These are phyloP conservation scores for Bombus polaris DNA, from an alignment of 1,140 invertebrate genomes.

Conservation along the genomic window DNA sequence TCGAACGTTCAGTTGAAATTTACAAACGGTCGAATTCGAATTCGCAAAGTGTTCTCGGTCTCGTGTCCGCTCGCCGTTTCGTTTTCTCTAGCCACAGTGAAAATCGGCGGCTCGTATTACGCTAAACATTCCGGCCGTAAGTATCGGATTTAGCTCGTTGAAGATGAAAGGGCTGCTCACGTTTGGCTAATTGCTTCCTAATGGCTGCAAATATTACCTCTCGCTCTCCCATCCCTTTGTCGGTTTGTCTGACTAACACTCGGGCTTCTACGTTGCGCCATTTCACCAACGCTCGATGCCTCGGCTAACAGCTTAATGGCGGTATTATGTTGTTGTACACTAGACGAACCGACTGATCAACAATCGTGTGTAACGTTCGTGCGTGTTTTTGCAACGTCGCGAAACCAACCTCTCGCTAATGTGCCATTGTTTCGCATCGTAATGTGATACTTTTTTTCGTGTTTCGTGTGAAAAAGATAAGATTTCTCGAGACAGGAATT, in stretches of 20 bases:
- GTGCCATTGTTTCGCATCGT: background rate
- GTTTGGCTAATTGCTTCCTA: slow-evolving; percentile 60
- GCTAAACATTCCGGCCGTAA: slow-evolving; percentile 37
- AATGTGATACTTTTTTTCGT: background rate
- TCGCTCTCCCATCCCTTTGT: slow-evolving; percentile 14
- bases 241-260: slow-evolving; percentile 5
- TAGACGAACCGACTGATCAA: background rate
- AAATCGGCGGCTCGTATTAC: slow-evolving; percentile 34
- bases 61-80: background rate
- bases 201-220: slow-evolving; percentile 56
- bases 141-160: slow-evolving; percentile 35
- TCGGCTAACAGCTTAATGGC: slow-evolving; percentile 45
- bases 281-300: slow-evolving; percentile 10
- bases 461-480: background rate
- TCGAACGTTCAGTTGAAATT: background rate
- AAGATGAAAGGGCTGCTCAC: slow-evolving; percentile 54
- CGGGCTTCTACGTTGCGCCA: background rate
- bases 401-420: background rate
- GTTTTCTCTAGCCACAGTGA: background rate
- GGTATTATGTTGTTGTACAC: slow-evolving; percentile 36
- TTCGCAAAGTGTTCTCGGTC: too few relatives aligned
- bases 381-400: background rate
- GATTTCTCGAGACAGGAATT: background rate
- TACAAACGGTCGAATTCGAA: background rate
- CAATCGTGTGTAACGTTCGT: background rate